Conservation (phyloP, 2,888 invertebrate species). For the Argynnis bischoffii region DNA sequence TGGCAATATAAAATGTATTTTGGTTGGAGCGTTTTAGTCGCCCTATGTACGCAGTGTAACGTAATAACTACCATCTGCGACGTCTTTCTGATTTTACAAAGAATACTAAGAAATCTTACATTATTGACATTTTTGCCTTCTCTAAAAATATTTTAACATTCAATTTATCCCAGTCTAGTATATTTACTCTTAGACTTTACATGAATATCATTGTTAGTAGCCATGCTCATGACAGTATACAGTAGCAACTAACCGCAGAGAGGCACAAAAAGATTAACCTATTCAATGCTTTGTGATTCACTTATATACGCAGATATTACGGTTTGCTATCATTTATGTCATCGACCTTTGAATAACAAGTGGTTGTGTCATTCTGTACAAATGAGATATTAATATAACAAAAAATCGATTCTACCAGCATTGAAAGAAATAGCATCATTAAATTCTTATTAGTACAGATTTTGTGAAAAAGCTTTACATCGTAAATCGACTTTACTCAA, state of each 20-base stretch:
- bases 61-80: constrained; percentile 29
- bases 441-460: too few relatives aligned
- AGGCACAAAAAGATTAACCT: constrained; percentile 8
- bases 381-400: not conserved
- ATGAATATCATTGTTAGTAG: not conserved
- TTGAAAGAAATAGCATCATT: too few relatives aligned
- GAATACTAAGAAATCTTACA: constrained; percentile 7
- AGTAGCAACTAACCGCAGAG: not conserved
- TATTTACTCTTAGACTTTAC: too few relatives aligned
- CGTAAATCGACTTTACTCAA: too few relatives aligned
- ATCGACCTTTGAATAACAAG: constrained; percentile 8
- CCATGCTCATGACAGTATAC: not conserved
- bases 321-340: constrained; percentile 14
- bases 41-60: constrained; percentile 22
- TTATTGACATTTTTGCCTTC: too few relatives aligned
- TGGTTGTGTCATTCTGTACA: not conserved
- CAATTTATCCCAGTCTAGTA: too few relatives aligned
- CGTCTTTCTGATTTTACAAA: constrained; percentile 13
- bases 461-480: too few relatives aligned
- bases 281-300: constrained; percentile 9
- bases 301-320: constrained; percentile 3
- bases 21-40: constrained; percentile 25
- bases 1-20: constrained; percentile 31
- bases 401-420: not conserved
- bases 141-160: too few relatives aligned